phyloP scores from a whole-genome alignment of 2,888 invertebrate species.

The Aphrophora alni region DNA sequence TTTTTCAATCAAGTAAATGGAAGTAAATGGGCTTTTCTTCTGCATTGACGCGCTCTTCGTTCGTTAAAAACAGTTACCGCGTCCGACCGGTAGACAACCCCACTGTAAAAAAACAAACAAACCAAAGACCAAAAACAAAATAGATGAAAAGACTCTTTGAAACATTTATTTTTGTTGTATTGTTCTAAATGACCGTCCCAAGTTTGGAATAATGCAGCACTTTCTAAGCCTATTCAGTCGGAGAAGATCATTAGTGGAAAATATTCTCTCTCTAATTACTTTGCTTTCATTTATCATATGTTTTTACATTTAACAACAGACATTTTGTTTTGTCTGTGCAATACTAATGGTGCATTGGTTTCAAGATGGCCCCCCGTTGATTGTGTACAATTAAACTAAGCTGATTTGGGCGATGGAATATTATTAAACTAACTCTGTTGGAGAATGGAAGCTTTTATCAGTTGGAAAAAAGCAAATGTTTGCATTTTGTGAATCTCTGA shows the following conservation, averaged over 20 bases:
- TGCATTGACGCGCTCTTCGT: too few relatives aligned
- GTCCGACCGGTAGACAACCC: background rate
- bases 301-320: background rate
- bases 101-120: too few relatives aligned
- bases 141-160: background rate
- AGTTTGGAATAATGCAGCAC: background rate
- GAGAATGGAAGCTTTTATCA: background rate
- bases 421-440: background rate
- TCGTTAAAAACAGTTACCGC: background rate
- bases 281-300: background rate
- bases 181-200: background rate
- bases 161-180: background rate
- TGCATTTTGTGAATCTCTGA: too few relatives aligned
- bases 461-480: background rate
- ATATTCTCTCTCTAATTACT: background rate
- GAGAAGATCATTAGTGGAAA: background rate
- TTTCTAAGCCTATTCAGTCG: background rate
- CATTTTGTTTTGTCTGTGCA: background rate
- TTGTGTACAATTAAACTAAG: background rate
- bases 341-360: background rate
- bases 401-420: background rate
- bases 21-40: background rate
- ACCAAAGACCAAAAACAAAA: background rate
- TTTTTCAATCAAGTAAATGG: background rate
- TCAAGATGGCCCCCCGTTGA: background rate